phyloP scores from a whole-genome alignment of 2,113 vertebrate species.

The Anoura caudifer region DNA sequence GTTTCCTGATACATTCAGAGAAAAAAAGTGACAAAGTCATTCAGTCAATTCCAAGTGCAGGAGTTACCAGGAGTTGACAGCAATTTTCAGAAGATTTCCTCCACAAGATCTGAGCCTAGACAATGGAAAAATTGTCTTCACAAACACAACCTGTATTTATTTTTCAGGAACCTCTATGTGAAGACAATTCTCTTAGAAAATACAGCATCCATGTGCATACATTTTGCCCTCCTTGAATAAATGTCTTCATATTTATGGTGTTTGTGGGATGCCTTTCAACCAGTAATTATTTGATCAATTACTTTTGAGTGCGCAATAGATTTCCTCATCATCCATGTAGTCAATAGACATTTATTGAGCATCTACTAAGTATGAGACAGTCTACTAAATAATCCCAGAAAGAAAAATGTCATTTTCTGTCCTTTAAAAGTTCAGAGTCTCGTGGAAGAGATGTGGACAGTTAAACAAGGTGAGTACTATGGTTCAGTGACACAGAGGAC shows the following conservation, averaged over 20 bases:
- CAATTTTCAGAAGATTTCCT: neutral
- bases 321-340: neutral
- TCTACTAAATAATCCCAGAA: neutral
- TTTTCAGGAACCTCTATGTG: conserved; percentile 1
- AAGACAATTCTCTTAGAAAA: conserved; percentile 22
- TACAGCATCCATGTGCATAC: neutral
- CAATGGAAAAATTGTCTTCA: neutral
- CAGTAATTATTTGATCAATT: neutral
- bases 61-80: neutral
- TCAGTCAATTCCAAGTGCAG: neutral
- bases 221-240: neutral
- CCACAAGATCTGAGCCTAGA: neutral
- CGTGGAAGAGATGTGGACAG: neutral
- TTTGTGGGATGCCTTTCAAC: neutral
- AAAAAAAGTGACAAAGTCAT: neutral
- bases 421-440: neutral
- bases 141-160: neutral
- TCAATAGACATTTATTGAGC: neutral
- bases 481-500: neutral
- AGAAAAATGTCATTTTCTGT: neutral
- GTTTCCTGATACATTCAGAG: conserved; percentile 2
- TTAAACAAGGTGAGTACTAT: neutral
- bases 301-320: neutral
- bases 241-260: neutral
- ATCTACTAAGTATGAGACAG: neutral